phyloP scores from a whole-genome alignment of 2,113 vertebrate species.

The Symphodus melops region DNA sequence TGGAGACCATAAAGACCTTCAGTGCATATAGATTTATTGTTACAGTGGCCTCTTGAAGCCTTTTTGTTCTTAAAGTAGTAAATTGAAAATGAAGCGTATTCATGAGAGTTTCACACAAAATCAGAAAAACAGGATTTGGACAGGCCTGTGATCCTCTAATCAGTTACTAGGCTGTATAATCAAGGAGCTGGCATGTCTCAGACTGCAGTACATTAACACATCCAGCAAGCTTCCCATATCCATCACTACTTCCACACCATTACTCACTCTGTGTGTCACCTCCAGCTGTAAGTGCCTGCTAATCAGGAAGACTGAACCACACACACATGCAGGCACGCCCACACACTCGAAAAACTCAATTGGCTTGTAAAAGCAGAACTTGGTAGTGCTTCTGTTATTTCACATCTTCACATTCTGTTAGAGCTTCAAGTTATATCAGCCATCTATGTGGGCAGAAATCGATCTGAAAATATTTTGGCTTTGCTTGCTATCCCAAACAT shows the following conservation, averaged over 20 bases:
- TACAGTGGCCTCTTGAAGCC: too few relatives aligned
- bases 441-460: not conserved
- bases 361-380: slow-evolving; percentile 33
- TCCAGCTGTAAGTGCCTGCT: slow-evolving; percentile 61
- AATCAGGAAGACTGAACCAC: slow-evolving; percentile 35
- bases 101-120: too few relatives aligned
- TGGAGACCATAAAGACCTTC: too few relatives aligned
- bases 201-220: slow-evolving; percentile 15
- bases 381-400: slow-evolving; percentile 48
- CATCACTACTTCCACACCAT: slow-evolving; percentile 22
- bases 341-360: slow-evolving; percentile 53
- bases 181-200: slow-evolving; percentile 15
- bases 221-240: not conserved
- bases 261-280: slow-evolving; percentile 41
- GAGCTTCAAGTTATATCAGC: not conserved
- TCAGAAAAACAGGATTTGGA: not conserved
- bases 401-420: slow-evolving; percentile 16
- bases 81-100: too few relatives aligned
- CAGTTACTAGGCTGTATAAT: slow-evolving; percentile 12
- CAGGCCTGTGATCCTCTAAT: not conserved
- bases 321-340: slow-evolving; percentile 13
- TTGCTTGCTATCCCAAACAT: not conserved
- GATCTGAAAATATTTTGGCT: slow-evolving; percentile 14
- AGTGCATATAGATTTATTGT: too few relatives aligned
- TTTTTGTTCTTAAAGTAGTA: too few relatives aligned